Evolutionary conservation across 2,113 vertebrate genomes (phyloP).

Genomic region (Sigmodon hispidus): DNA sequence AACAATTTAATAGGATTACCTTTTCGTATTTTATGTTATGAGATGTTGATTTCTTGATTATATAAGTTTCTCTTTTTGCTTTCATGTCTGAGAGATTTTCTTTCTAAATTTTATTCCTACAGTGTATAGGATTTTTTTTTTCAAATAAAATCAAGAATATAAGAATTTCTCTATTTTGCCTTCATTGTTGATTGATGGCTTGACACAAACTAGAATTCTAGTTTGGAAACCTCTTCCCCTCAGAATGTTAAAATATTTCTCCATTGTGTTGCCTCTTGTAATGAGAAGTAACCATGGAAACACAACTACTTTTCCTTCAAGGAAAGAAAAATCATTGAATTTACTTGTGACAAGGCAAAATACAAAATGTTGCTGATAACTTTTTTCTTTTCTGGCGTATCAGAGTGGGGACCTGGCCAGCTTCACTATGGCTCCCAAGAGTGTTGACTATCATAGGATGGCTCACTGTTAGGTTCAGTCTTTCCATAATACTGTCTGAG

Average conservation of each 20-base stretch:
- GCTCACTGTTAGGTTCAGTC: background rate
- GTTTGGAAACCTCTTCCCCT: background rate
- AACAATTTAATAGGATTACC: background rate
- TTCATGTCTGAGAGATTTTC: background rate
- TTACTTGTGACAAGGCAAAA: background rate
- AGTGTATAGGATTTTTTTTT: background rate
- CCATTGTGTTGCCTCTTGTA: background rate
- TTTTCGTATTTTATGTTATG: background rate
- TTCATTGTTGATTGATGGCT: conserved; percentile 19
- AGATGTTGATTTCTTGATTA: background rate
- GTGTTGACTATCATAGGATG: background rate
- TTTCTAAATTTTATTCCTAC: background rate
- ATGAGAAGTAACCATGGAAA: background rate
- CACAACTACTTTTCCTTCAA: background rate
- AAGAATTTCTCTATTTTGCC: conserved; percentile 2
- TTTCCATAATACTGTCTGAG: background rate
- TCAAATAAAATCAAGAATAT: background rate
- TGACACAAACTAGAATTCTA: background rate
- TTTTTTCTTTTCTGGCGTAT: background rate
- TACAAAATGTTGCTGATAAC: background rate
- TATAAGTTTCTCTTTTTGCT: background rate
- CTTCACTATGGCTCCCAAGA: background rate
- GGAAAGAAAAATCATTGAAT: background rate
- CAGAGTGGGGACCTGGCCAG: fast-evolving
- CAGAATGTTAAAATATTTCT: background rate